Conservation (phyloP, 2,797 vertebrate genomes). For the Graptemys geographica region DNA sequence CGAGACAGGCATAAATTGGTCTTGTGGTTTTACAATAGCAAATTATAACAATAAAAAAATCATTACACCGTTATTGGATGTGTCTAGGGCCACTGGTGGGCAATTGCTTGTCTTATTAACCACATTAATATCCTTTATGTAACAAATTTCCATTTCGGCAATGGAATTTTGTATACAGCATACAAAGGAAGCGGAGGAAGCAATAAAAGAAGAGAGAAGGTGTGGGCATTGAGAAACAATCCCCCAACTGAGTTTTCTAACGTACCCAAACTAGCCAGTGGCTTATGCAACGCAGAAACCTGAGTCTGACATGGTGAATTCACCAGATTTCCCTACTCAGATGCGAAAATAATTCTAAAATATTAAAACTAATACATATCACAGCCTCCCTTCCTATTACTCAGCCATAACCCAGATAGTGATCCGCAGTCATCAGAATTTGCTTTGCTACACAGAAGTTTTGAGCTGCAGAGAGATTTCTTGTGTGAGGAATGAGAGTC, state of each 20-base stretch:
- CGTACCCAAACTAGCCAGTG: rapidly evolving
- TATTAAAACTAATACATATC: rapidly evolving
- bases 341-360: rapidly evolving
- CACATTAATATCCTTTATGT: conserved; percentile 21
- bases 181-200: background rate
- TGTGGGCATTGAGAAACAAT: rapidly evolving
- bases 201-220: background rate
- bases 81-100: conserved; percentile 29
- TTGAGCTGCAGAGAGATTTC: background rate
- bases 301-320: rapidly evolving
- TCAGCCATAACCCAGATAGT: rapidly evolving
- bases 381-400: rapidly evolving
- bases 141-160: background rate
- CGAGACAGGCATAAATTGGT: background rate
- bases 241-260: rapidly evolving
- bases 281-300: background rate
- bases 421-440: background rate
- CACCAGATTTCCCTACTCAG: rapidly evolving
- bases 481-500: background rate
- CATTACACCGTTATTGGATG: conserved; percentile 17
- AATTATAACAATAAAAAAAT: conserved; percentile 16
- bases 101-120: conserved; percentile 28
- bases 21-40: background rate
- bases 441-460: rapidly evolving
- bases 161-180: background rate